Base-by-base conservation (phyloP, 2,888 invertebrate genomes). In the Athripsodes cinereus region DNA sequence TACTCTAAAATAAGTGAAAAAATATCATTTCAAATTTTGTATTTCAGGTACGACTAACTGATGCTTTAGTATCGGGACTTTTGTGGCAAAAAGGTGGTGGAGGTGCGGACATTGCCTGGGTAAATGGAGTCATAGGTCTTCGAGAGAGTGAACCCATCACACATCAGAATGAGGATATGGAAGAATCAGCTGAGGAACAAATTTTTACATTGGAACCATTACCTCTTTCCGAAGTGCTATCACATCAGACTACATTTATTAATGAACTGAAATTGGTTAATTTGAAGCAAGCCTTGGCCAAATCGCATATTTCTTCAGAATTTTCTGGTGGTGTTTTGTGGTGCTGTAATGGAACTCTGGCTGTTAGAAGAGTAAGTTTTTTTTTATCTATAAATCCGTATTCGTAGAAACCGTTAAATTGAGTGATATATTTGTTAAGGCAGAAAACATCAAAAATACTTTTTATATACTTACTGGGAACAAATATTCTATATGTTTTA, bases 101-200 rank as follows among this genome's bases (percentile, higher is more conserved):
- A 65, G 93, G 94, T 67, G 88, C 92, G 0, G 97, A 98, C 72
- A 84, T 99, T n/a, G 93, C 97, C 0, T 99, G 97, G 97, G 80
- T 99, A 11, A 88, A 93, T 70, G 94, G 92, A 0, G 79, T 85
- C 65, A 84, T 92, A 58, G 81, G 83, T 11, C 76, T 83, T 16
- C 74, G 84, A 0, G 82, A 84, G 50, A 78, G 84, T 50, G 83
- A 85, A 64, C 71, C 75, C 22, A 74, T 72, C 40, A 66, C 71
- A 34, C 72, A 71, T 34, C 66, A 70, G 35, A 74, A 78, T 62
- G 76, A 78, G 57, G 69, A 53, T n/a, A 44, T 16, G 44, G 20
- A 47, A 20, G 47, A 20, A 55, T 71, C 74, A 1, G 74, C 79
- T 0, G 79, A 81, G 22, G 80, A 81, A 52, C 81, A 84, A 68